Percentiles rank a stretch among this genome's conserved stretches.
Evolutionary conservation across 1,140 invertebrate genomes (phyloP).

Genomic region (Eurosta solidaginis): DNA sequence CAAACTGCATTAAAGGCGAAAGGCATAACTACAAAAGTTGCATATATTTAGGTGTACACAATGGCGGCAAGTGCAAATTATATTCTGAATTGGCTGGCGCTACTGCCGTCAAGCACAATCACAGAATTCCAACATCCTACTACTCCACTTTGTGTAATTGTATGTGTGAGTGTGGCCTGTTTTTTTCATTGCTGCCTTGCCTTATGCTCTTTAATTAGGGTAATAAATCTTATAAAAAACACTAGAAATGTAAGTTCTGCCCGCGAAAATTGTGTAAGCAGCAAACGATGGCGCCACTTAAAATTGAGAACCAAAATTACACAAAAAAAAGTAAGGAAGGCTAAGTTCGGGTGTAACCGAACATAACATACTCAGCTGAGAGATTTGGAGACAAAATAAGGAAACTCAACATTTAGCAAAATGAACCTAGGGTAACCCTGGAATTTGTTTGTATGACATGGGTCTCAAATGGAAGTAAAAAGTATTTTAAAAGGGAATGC

Average conservation of each 20-base stretch:
- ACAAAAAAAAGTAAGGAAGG: background rate
- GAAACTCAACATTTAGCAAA: too few species aligned
- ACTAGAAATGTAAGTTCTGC: conserved; percentile 37
- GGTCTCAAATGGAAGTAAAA: too few species aligned
- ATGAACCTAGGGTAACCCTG: too few species aligned
- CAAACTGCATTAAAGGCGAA: background rate
- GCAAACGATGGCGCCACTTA: background rate
- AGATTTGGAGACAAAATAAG: too few species aligned
- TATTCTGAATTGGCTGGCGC: background rate
- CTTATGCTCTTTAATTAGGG: conserved; percentile 49
- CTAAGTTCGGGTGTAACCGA: background rate
- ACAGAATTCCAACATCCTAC: background rate
- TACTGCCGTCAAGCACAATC: background rate
- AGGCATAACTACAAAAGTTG: background rate
- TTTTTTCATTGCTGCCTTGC: background rate
- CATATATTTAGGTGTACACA: background rate
- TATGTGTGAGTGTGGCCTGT: background rate
- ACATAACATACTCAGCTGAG: too few species aligned
- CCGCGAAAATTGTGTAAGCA: conserved; percentile 17
- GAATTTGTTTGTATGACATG: too few species aligned
- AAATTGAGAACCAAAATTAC: background rate
- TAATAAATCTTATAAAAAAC: conserved; percentile 51
- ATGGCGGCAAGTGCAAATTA: background rate
- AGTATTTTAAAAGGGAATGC: too few species aligned
- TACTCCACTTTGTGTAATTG: background rate